phyloP scores from a whole-genome alignment of 2,888 invertebrate species.

The Caenorhabditis imperialis region DNA sequence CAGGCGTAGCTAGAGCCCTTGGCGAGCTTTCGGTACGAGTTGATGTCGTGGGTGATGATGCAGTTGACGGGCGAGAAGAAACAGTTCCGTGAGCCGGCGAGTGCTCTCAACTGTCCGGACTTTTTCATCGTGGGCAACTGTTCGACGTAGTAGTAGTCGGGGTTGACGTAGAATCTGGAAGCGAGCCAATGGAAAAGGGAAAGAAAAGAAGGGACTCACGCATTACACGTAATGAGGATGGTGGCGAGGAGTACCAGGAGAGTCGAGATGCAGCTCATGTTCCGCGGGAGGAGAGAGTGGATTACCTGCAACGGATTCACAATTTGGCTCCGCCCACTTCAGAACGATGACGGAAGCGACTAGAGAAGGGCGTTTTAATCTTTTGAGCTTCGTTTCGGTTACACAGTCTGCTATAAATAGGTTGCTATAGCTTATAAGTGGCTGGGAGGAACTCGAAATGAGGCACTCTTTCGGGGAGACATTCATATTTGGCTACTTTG shows the following conservation, averaged over 20 bases:
- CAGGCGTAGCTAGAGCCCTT: constrained; percentile 47
- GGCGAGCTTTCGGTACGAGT: constrained; percentile 68
- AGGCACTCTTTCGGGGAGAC: too few species aligned
- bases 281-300: constrained; percentile 19
- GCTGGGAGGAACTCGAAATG: too few species aligned
- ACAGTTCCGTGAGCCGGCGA: constrained; percentile 72
- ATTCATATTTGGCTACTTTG: too few species aligned
- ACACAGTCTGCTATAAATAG: too few species aligned
- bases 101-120: constrained; percentile 60
- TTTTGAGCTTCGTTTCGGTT: too few species aligned
- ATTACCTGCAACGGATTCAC: constrained; percentile 33
- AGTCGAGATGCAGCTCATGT: constrained; percentile 39
- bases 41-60: constrained; percentile 71
- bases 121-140: constrained; percentile 59
- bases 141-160: constrained; percentile 50
- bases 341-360: too few species aligned
- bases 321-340: too few species aligned
- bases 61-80: constrained; percentile 76
- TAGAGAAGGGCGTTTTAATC: too few species aligned
- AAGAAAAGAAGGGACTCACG: constrained; percentile 33
- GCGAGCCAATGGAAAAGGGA: neutral
- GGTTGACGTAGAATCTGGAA: constrained; percentile 48
- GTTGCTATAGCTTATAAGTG: too few species aligned
- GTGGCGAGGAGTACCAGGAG: constrained; percentile 43
- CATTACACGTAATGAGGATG: constrained; percentile 31